Evolutionary conservation across 2,113 vertebrate species (phyloP).

Genomic region (Bos indicus): DNA sequence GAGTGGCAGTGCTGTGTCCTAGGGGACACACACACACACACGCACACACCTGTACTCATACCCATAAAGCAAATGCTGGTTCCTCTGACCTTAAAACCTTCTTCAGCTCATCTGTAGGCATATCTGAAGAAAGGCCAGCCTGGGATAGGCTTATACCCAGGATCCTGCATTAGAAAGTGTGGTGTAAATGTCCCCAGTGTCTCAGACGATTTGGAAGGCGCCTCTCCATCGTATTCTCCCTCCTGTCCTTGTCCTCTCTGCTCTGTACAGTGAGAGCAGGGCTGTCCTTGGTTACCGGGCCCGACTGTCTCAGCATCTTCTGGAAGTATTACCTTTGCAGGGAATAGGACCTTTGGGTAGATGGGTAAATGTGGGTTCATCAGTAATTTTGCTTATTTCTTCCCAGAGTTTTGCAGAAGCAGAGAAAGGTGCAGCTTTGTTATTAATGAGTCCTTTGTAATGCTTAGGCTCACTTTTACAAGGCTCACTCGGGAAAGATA

Average conservation of each 20-base stretch:
- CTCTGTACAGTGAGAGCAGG: background rate
- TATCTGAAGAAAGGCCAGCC: background rate
- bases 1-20: background rate
- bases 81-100: background rate
- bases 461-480: background rate
- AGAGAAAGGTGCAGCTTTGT: background rate
- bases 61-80: background rate
- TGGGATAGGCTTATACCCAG: fast-evolving
- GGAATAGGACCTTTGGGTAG: background rate
- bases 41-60: background rate
- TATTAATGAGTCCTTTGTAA: background rate
- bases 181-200: background rate
- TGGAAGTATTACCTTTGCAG: background rate
- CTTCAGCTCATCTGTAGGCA: background rate
- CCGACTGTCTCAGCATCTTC: background rate
- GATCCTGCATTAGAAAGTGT: background rate
- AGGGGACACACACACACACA: background rate
- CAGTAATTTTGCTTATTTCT: background rate
- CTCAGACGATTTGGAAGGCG: background rate
- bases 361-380: background rate
- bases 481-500: background rate
- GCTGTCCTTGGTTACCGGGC: background rate
- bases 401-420: background rate
- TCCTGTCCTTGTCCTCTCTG: background rate
- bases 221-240: fast-evolving